A percentile compares a stretch with the other conserved stretches of the same genome.
Evolutionary conservation across 2,888 invertebrate genomes (phyloP).

Genomic region (Beris chalybata): DNA sequence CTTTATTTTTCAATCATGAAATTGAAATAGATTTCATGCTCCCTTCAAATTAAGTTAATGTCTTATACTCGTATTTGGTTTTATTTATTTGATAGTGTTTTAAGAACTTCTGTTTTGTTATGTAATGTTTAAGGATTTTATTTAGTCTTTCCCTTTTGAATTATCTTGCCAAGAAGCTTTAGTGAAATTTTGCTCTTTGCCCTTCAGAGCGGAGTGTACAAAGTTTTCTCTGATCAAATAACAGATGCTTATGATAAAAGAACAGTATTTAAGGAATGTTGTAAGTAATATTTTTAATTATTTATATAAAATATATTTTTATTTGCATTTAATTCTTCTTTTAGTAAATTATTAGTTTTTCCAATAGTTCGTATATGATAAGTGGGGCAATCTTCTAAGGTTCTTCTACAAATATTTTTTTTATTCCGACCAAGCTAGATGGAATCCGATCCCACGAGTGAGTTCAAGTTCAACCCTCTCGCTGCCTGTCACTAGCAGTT

Average conservation of each 20-base stretch:
- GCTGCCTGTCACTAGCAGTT: too few relatives aligned
- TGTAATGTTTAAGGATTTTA: conserved; percentile 23
- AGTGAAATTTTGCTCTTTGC: conserved; percentile 22
- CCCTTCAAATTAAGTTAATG: too few relatives aligned
- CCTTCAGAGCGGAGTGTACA: conserved; percentile 1
- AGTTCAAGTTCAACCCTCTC: too few relatives aligned
- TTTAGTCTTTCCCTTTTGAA: conserved; percentile 7
- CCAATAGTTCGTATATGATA: neutral
- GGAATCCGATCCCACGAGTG: too few relatives aligned
- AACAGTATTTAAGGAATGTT: too few relatives aligned
- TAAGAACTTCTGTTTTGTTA: conserved; percentile 24
- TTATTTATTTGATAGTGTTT: conserved; percentile 10
- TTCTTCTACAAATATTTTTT: too few relatives aligned
- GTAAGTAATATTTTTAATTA: too few relatives aligned
- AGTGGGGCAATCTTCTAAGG: too few relatives aligned
- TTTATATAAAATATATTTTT: conserved; percentile 10
- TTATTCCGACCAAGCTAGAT: too few relatives aligned
- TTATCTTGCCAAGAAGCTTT: conserved; percentile 30
- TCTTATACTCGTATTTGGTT: too few relatives aligned
- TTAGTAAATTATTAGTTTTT: neutral
- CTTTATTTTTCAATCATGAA: neutral
- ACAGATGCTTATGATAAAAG: too few relatives aligned
- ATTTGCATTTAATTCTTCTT: conserved; percentile 4
- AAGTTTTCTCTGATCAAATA: conserved; percentile 4
- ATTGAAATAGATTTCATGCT: neutral